Percentiles rank a stretch among this genome's conserved stretches.
phyloP scores from a whole-genome alignment of 2,797 vertebrate species.

The Bucorvus abyssinicus region DNA sequence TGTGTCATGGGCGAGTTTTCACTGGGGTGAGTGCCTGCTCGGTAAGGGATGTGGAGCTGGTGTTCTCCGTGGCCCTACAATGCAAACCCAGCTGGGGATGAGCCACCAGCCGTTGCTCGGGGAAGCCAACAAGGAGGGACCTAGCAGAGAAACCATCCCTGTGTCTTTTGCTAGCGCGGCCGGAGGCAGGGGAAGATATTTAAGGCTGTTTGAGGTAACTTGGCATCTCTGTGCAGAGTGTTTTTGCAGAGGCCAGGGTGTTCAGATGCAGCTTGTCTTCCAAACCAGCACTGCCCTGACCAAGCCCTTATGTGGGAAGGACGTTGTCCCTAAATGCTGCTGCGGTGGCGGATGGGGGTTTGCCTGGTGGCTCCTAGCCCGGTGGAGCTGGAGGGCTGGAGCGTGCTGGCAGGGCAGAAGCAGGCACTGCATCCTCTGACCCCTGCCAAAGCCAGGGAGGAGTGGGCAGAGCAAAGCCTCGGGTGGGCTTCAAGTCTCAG shows the following conservation, averaged over 20 bases:
- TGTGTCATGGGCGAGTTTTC: accelerated
- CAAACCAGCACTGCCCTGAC: neutral
- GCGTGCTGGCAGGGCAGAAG: neutral
- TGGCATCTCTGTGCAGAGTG: neutral
- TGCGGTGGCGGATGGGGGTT: neutral
- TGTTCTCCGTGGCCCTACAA: accelerated
- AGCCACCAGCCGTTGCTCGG: neutral
- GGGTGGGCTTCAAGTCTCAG: neutral
- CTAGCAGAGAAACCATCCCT: neutral
- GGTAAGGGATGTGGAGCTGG: neutral
- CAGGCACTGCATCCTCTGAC: neutral
- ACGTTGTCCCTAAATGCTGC: neutral
- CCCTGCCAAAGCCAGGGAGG: neutral
- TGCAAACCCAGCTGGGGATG: neutral
- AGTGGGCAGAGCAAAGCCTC: neutral
- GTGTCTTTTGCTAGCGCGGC: accelerated
- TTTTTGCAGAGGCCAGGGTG: neutral
- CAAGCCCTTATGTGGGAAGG: neutral
- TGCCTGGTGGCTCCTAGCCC: neutral
- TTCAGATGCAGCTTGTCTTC: neutral
- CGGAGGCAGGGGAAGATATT: neutral
- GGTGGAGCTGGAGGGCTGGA: neutral
- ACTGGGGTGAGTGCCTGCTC: accelerated
- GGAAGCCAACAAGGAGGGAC: neutral
- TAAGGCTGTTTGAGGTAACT: neutral